phyloP scores from a whole-genome alignment of 2,113 vertebrate species.

The Aramus guarauna region DNA sequence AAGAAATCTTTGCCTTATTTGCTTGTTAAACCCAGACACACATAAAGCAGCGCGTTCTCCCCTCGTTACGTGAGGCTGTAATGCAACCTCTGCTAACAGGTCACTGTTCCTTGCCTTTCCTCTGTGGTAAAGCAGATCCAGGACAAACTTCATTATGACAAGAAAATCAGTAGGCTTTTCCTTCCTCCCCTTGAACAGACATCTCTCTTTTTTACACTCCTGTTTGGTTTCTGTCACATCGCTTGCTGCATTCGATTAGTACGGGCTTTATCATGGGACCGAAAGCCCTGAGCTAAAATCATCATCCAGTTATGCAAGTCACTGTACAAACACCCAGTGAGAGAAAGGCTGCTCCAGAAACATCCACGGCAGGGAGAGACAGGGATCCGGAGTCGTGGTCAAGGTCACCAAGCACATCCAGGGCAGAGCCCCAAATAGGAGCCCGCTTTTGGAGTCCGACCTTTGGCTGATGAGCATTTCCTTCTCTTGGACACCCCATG shows the following conservation, averaged over 20 bases:
- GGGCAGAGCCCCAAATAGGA: neutral
- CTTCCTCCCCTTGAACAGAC: neutral
- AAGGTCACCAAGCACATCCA: neutral
- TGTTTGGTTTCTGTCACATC: neutral
- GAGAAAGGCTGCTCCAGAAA: neutral
- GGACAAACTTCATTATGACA: neutral
- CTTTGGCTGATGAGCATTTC: neutral
- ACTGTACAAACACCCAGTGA: neutral
- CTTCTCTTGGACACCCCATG: neutral
- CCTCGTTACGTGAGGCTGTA: neutral
- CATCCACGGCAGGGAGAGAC: neutral
- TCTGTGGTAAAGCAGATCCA: neutral
- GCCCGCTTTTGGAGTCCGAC: neutral
- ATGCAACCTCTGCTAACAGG: neutral
- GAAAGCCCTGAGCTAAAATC: neutral
- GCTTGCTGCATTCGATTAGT: neutral
- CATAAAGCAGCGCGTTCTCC: constrained; percentile 6
- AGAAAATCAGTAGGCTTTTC: neutral
- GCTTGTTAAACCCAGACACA: constrained; percentile 36
- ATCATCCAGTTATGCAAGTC: neutral
- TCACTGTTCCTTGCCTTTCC: neutral
- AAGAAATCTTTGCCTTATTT: constrained; percentile 57
- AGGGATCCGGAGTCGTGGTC: neutral
- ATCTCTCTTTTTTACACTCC: neutral
- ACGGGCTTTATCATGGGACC: neutral